Percentiles rank a stretch among this genome's conserved stretches.
Evolutionary conservation across 2,797 vertebrate species (phyloP).

Genomic region (Sebastolobus alascanus): DNA sequence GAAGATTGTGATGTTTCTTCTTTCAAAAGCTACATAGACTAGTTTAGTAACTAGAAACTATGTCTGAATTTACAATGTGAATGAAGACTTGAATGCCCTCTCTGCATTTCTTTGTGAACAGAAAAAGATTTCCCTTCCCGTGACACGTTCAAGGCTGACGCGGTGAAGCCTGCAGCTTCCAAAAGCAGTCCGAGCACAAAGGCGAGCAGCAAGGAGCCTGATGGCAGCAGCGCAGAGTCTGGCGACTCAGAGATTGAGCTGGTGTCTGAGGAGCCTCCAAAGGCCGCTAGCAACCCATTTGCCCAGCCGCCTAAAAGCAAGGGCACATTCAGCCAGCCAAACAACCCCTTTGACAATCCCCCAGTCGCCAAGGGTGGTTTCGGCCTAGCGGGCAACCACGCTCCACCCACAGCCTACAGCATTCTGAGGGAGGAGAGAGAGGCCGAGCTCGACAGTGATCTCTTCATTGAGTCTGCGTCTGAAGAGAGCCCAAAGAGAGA

Average conservation of each 20-base stretch:
- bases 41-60: neutral
- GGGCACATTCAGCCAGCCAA: slow-evolving; percentile 67
- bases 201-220: slow-evolving; percentile 82
- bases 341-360: slow-evolving; percentile 76
- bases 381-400: slow-evolving; percentile 86
- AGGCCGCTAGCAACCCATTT: slow-evolving; percentile 79
- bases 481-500: slow-evolving; percentile 98
- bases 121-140: slow-evolving; percentile 90
- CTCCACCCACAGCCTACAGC: slow-evolving; percentile 92
- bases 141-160: slow-evolving; percentile 88
- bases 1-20: neutral
- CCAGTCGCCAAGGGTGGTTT: slow-evolving; percentile 88
- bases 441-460: slow-evolving; percentile 98
- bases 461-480: slow-evolving; percentile 96
- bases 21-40: neutral
- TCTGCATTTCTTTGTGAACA: slow-evolving; percentile 72
- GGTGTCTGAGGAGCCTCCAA: slow-evolving; percentile 92
- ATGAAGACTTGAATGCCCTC: slow-evolving; percentile 2
- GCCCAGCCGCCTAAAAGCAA: slow-evolving; percentile 69
- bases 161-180: slow-evolving; percentile 86
- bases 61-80: slow-evolving; percentile 19
- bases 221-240: slow-evolving; percentile 93
- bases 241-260: slow-evolving; percentile 98
- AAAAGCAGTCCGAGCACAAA: slow-evolving; percentile 63
- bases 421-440: slow-evolving; percentile 97